These are phyloP conservation scores for Lordiphosa andalusiaca DNA, from an alignment of 2,888 invertebrate genomes.

Conservation along the genomic window DNA sequence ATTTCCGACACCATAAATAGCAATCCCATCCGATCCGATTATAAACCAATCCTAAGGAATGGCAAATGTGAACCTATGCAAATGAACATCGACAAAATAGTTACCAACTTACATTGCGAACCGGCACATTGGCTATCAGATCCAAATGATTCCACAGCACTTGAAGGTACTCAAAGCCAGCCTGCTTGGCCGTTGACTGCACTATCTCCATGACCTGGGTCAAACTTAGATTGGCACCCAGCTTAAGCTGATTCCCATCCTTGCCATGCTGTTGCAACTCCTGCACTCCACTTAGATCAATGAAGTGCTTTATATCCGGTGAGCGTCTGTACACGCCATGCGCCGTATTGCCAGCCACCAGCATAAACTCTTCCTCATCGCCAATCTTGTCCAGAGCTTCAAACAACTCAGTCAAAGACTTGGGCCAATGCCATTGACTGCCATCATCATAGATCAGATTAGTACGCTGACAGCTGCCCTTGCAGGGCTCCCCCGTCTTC, in stretches of 20 bases:
- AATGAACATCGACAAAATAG: no score
- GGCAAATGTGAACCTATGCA: no score
- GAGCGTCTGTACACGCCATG: constrained; percentile 83
- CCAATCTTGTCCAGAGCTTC: constrained; percentile 74
- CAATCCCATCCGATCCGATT: no score
- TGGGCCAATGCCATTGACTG: constrained; percentile 75
- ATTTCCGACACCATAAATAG: no score
- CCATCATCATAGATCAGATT: constrained; percentile 52
- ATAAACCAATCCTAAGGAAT: no score
- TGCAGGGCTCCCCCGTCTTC: constrained; percentile 77
- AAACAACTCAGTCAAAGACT: constrained; percentile 54
- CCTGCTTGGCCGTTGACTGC: constrained; percentile 67
- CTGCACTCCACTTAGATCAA: constrained; percentile 84
- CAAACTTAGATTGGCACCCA: constrained; percentile 81
- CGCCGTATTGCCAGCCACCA: constrained; percentile 89
- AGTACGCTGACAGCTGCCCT: constrained; percentile 63
- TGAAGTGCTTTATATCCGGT: constrained; percentile 81
- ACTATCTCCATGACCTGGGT: constrained; percentile 81
- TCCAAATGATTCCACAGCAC: constrained; percentile 82
- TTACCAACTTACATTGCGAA: constrained; percentile 84
- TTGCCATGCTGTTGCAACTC: constrained; percentile 82
- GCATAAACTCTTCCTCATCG: constrained; percentile 81
- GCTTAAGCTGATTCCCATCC: constrained; percentile 51
- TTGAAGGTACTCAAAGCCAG: constrained; percentile 82
- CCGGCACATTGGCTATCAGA: constrained; percentile 84